These are phyloP conservation scores for Acrobasis suavella DNA, from an alignment of 2,888 invertebrate genomes.

Conservation along the genomic window DNA sequence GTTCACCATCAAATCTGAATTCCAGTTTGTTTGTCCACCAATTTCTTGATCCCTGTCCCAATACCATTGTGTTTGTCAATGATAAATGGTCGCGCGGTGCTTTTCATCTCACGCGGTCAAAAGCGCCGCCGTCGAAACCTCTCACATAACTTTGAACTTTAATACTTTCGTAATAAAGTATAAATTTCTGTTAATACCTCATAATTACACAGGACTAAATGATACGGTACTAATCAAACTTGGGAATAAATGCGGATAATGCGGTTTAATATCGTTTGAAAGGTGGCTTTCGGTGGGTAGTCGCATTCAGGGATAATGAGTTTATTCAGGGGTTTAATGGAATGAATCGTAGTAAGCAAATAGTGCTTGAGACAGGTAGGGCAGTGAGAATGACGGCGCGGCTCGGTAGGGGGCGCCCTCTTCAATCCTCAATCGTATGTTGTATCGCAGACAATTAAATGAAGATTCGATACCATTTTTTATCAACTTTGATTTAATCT, in stretches of 20 bases:
- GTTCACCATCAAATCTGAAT: constrained; percentile 57
- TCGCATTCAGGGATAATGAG: constrained; percentile 78
- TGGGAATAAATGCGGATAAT: constrained; percentile 79
- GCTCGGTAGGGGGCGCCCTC: constrained; percentile 33
- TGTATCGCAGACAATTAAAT: constrained; percentile 34
- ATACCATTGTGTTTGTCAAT: constrained; percentile 82
- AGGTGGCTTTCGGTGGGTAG: constrained; percentile 78
- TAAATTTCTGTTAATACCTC: constrained; percentile 41
- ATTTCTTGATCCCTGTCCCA: constrained; percentile 73
- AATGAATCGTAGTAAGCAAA: constrained; percentile 79
- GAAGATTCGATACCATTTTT: constrained; percentile 21
- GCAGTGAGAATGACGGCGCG: constrained; percentile 25
- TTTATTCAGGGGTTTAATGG: constrained; percentile 80
- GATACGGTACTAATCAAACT: constrained; percentile 81
- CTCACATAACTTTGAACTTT: constrained; percentile 46
- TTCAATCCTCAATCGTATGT: constrained; percentile 32
- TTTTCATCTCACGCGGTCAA: constrained; percentile 77
- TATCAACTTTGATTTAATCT: not conserved
- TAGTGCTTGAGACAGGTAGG: constrained; percentile 54
- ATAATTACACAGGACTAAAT: constrained; percentile 81
- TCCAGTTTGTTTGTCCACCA: constrained; percentile 76
- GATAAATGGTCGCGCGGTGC: constrained; percentile 80
- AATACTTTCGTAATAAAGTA: constrained; percentile 37
- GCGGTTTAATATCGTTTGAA: constrained; percentile 79
- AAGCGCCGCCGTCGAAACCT: constrained; percentile 60